Conservation (phyloP, 2,113 vertebrate species). For the Xenopus borealis region DNA sequence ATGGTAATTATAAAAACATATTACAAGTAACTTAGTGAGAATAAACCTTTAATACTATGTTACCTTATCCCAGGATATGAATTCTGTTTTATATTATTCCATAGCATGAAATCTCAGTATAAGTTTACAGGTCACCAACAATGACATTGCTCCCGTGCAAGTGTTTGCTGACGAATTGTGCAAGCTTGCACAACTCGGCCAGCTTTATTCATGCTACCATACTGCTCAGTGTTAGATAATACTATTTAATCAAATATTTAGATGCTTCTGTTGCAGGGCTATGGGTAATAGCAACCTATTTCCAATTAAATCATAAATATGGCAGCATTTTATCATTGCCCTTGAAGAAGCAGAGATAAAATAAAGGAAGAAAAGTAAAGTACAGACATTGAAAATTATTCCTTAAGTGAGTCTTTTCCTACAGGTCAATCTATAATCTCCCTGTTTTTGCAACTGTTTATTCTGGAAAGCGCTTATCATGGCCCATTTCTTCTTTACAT, state of each 20-base stretch:
- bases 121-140: slow-evolving; percentile 1
- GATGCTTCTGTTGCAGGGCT: slow-evolving; percentile 52
- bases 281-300: slow-evolving; percentile 60
- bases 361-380: slow-evolving; percentile 69
- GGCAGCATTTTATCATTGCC: slow-evolving; percentile 71
- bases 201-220: slow-evolving; percentile 11
- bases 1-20: too few species aligned
- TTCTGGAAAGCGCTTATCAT: slow-evolving; percentile 70
- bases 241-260: slow-evolving; percentile 70
- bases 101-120: too few species aligned
- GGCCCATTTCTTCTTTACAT: slow-evolving; percentile 73
- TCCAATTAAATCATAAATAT: slow-evolving; percentile 59
- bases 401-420: slow-evolving; percentile 68
- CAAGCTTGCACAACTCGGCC: neutral
- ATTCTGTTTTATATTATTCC: neutral
- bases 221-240: slow-evolving; percentile 7
- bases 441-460: slow-evolving; percentile 66
- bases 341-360: slow-evolving; percentile 71
- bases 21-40: too few species aligned
- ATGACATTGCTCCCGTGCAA: neutral
- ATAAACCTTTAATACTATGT: too few species aligned
- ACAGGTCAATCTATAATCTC: slow-evolving; percentile 86
- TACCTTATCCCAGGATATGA: neutral
- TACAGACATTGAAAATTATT: slow-evolving; percentile 59
- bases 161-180: neutral